Evolutionary conservation across 2,888 invertebrate species (phyloP).

Genomic region (Lasioglossum oenotherae): DNA sequence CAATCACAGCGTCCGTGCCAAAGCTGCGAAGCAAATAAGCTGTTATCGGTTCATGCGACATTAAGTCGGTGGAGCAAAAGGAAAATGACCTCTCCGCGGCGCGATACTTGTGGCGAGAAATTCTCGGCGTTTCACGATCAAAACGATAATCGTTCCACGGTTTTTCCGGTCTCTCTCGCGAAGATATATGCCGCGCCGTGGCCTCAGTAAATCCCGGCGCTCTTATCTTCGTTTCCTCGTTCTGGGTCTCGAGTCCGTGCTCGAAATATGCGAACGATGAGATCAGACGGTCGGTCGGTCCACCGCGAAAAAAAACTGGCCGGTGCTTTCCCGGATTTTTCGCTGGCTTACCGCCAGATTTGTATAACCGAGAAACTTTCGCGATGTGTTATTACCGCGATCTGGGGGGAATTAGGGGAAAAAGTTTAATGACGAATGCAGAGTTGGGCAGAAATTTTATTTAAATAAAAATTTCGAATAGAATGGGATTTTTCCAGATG

Average conservation of each 20-base stretch:
- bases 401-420: background rate
- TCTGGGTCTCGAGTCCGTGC: background rate
- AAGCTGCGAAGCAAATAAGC: background rate
- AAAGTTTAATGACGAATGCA: background rate
- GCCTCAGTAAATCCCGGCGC: constrained; percentile 11
- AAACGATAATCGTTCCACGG: constrained; percentile 14
- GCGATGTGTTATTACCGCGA: background rate
- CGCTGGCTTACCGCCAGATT: constrained; percentile 27
- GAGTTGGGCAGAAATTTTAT: too few species aligned
- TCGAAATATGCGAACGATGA: constrained; percentile 36
- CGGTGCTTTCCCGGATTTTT: background rate
- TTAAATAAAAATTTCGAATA: too few species aligned
- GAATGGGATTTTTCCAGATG: too few species aligned
- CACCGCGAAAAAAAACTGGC: background rate
- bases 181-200: constrained; percentile 18
- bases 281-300: background rate
- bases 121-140: constrained; percentile 8
- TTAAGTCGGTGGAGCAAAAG: background rate
- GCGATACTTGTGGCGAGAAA: constrained; percentile 26
- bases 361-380: constrained; percentile 3
- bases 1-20: background rate
- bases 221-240: constrained; percentile 41
- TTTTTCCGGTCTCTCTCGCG: constrained; percentile 3
- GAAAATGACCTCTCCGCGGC: background rate
- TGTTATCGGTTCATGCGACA: background rate